A percentile compares a stretch with the other conserved stretches of the same genome.
Evolutionary conservation across 35 echinoderm and acorn worm genomes (phyloP).

Genomic region (Heliocidaris erythrogramma): DNA sequence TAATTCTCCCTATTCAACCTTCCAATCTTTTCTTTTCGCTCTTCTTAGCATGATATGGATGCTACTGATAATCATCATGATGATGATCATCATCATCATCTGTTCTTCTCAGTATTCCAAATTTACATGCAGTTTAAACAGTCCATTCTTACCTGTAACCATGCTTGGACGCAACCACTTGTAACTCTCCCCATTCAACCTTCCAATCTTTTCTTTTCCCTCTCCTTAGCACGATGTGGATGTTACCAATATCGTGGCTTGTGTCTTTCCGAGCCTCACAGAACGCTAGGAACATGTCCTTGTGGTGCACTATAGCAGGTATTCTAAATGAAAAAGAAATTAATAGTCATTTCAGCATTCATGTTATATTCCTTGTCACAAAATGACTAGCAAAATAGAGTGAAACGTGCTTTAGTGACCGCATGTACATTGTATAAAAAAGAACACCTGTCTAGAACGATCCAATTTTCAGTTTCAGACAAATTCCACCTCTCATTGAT

Average conservation of each 20-base stretch:
- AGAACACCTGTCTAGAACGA: not conserved
- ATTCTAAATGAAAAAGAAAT: conserved; percentile 60
- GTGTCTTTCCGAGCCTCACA: conserved; percentile 92
- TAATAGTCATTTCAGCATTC: no score
- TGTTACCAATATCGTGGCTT: conserved; percentile 72
- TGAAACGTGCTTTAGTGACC: not conserved
- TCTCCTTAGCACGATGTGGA: conserved; percentile 82
- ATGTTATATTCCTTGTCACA: not conserved
- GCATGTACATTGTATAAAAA: no score
- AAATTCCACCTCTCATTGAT: no score
- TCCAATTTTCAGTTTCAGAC: not conserved
- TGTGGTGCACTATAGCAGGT: conserved; percentile 84
- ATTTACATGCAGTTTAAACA: no score
- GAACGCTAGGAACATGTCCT: conserved; percentile 87
- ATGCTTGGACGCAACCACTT: conserved; percentile 66
- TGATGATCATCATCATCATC: no score
- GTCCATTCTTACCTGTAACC: conserved; percentile 64
- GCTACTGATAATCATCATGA: conserved; percentile 1
- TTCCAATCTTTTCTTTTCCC: conserved; percentile 63
- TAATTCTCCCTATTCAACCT: conserved; percentile 72
- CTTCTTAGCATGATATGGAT: conserved; percentile 86
- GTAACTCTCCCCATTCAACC: conserved; percentile 71
- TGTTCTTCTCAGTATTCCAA: no score
- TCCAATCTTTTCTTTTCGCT: conserved; percentile 59
- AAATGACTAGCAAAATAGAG: not conserved